Conservation (phyloP, 2,888 invertebrate genomes). For the Lasioglossum zephyrum region DNA sequence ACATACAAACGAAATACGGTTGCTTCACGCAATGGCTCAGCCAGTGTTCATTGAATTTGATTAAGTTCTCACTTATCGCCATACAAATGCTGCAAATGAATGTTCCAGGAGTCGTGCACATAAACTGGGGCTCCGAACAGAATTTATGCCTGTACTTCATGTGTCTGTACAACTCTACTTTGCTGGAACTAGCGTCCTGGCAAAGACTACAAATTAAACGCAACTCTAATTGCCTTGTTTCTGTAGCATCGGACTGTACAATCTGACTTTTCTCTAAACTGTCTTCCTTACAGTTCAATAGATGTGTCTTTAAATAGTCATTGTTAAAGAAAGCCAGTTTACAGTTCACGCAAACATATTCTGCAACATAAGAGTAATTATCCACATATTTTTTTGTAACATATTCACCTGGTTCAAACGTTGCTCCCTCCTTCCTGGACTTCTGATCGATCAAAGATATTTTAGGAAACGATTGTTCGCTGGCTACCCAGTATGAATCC, state of each 20-base stretch:
- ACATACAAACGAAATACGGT: conserved; percentile 34
- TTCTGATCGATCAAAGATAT: conserved; percentile 60
- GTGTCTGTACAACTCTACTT: conserved; percentile 61
- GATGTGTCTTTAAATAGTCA: conserved; percentile 52
- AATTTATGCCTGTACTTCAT: conserved; percentile 28
- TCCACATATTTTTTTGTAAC: conserved; percentile 26
- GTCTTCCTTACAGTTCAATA: not conserved
- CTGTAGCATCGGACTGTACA: not conserved
- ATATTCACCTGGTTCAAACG: conserved; percentile 14
- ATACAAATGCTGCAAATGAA: conserved; percentile 73
- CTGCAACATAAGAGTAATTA: conserved; percentile 77
- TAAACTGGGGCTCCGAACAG: conserved; percentile 26
- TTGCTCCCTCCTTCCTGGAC: not conserved
- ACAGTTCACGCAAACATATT: conserved; percentile 76
- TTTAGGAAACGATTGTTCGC: conserved; percentile 76
- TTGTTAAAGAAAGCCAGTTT: conserved; percentile 68
- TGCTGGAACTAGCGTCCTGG: conserved; percentile 47
- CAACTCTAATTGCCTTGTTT: not conserved
- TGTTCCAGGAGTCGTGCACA: conserved; percentile 39
- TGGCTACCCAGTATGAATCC: conserved; percentile 74
- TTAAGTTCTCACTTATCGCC: conserved; percentile 35
- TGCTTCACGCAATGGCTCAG: conserved; percentile 10
- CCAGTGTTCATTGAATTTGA: conserved; percentile 72
- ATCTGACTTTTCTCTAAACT: not conserved
- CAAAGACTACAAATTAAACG: conserved; percentile 64